These are phyloP conservation scores for Poecilia velifera DNA, from an alignment of 2,797 vertebrate genomes.

Conservation along the genomic window DNA sequence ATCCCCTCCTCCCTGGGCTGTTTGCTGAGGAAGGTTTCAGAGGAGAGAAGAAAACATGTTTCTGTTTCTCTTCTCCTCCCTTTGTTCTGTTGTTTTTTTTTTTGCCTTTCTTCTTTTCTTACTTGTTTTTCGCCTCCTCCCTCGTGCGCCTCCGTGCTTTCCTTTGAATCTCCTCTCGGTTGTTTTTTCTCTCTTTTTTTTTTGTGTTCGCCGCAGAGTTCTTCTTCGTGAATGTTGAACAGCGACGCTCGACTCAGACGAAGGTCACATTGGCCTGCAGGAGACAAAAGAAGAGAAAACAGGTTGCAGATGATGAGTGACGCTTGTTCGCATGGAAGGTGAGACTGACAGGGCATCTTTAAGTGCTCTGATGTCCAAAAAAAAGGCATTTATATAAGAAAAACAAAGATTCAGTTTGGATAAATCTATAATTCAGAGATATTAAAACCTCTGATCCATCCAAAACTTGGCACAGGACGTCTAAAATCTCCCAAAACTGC, in stretches of 20 bases:
- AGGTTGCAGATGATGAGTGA: conserved; percentile 35
- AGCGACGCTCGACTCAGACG: conserved; percentile 54
- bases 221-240: conserved; percentile 58
- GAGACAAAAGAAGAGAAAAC: conserved; percentile 29
- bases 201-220: conserved; percentile 16
- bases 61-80: conserved; percentile 53
- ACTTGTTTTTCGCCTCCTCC: conserved; percentile 72
- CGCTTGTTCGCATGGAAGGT: background rate
- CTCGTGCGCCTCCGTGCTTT: conserved; percentile 41
- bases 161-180: conserved; percentile 41
- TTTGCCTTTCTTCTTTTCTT: conserved; percentile 33
- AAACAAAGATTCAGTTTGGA: background rate
- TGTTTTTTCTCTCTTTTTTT: background rate
- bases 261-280: conserved; percentile 76
- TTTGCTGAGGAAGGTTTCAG: conserved; percentile 34
- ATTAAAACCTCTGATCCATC: background rate
- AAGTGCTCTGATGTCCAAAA: conserved; percentile 59
- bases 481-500: background rate
- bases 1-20: conserved; percentile 9
- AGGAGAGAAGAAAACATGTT: conserved; percentile 28
- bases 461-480: background rate
- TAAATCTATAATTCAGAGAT: background rate
- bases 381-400: background rate
- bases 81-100: conserved; percentile 58
- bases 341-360: conserved; percentile 42